Evolutionary conservation across 1,140 invertebrate genomes (phyloP), one percentile per base, ranked within the genome.

Genomic region (Bombus sylvicola): DNA sequence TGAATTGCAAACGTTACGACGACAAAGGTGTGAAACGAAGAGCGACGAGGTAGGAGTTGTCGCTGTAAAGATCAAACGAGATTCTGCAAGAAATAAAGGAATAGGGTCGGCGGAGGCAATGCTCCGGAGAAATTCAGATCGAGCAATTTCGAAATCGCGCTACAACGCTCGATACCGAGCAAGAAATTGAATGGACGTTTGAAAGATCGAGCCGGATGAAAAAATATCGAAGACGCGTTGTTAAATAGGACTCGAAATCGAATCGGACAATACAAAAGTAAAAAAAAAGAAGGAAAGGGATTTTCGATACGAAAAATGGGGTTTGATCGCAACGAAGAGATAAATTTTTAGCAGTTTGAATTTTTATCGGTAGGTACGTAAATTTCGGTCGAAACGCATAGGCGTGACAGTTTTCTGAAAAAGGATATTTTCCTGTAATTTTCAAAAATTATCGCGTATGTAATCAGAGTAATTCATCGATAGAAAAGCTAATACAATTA

Each of bases 1-100:
- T 83, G 81, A 83, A 83, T 83, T 83, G 81, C 81, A 85, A 85
- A 80, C 66, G 53, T 64, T 13, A 47, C 28, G 47, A 39, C 8
- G 34, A 71, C 47, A 72, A 85, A 62, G 77, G 41, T 59, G 41
- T 59, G 64, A 37, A 62, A 72, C 34, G 83, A 85, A 39, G 76
- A 85, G 83, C 53, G 37, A 62, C 76, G 69, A 22, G 68, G 18
- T 28, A 53, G 62, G 53, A 22, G 66, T 18, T 72, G 68, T 85
- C 68, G 68, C 83, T n/a, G 83, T 15, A 43, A 59, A 47, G 83
- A 85, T 80, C 77, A 73, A 62, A 80, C 41, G 41, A 43, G 31
- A 28, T 57, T 18, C 43, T 9, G 10, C 25, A 62, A 53, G 59
- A 68, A 68, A 68, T 74, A 74, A 74, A 31, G 9, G 15, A n/a